Percentiles rank a stretch among this genome's conserved stretches.
Evolutionary conservation across 2,797 vertebrate species (phyloP).

Genomic region (Toxotes lorentzi): DNA sequence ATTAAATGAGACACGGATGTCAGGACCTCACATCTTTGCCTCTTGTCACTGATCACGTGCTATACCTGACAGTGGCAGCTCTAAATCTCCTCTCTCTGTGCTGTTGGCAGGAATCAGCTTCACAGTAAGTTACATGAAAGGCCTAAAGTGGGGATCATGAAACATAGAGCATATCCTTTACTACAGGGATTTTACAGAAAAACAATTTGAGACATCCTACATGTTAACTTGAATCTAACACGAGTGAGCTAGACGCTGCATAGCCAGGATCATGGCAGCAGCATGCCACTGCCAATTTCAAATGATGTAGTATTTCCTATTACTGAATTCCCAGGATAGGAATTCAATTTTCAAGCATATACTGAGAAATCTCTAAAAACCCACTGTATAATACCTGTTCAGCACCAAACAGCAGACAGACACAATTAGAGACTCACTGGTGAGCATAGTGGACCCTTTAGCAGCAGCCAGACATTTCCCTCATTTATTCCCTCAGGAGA

Average conservation of each 20-base stretch:
- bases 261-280: conserved; percentile 6
- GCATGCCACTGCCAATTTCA: neutral
- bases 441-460: neutral
- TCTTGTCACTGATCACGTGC: conserved; percentile 71
- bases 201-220: conserved; percentile 44
- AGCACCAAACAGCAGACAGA: neutral
- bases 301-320: conserved; percentile 6
- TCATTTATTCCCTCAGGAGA: neutral
- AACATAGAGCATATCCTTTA: conserved; percentile 40
- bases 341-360: neutral
- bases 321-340: neutral
- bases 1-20: conserved; percentile 76
- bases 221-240: conserved; percentile 44
- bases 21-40: conserved; percentile 70
- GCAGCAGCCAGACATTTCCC: neutral
- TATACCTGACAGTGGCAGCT: conserved; percentile 60
- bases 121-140: conserved; percentile 63
- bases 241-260: neutral
- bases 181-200: conserved; percentile 48
- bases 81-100: conserved; percentile 59
- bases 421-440: neutral
- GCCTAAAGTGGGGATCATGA: conserved; percentile 46
- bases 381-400: too few species aligned
- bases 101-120: conserved; percentile 46
- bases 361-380: neutral